Evolutionary conservation across 1,140 invertebrate species (phyloP).

Genomic region (Theocolax elegans): DNA sequence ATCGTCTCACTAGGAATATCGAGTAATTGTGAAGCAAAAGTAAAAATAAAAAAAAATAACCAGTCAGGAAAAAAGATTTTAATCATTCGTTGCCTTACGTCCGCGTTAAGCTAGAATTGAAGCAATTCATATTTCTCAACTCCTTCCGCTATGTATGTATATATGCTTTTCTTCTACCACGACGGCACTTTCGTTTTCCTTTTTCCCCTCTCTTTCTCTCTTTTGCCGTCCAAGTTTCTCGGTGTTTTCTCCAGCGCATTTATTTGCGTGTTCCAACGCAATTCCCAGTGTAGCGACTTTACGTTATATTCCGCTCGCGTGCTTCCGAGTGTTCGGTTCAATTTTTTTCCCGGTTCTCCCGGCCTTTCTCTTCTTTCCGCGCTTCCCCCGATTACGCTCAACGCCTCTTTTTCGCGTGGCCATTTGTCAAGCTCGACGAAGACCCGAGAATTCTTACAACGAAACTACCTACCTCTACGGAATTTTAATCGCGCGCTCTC

Average conservation of each 20-base stretch:
- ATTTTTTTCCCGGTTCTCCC: background rate
- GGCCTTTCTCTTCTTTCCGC: background rate
- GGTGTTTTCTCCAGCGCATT: conserved; percentile 1
- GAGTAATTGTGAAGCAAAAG: too few species aligned
- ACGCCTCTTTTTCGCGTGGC: conserved; percentile 6
- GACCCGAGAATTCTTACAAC: background rate
- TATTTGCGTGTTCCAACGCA: conserved; percentile 6
- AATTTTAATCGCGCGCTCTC: conserved; percentile 19
- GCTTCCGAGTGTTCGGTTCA: background rate
- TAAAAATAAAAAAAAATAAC: background rate
- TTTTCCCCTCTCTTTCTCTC: background rate
- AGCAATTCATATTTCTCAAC: background rate
- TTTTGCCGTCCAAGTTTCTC: too few species aligned
- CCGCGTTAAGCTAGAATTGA: background rate
- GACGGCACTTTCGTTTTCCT: background rate
- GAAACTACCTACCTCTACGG: background rate
- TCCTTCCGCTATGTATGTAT: too few species aligned
- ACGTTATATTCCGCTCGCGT: conserved; percentile 6
- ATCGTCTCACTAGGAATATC: too few species aligned
- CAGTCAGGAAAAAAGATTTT: background rate
- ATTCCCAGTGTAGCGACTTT: background rate
- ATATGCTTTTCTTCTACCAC: background rate
- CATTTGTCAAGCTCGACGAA: conserved; percentile 16
- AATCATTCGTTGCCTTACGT: too few species aligned
- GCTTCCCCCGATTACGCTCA: background rate